phyloP scores from a whole-genome alignment of 92 coral and sea anemone species.

The Porites rus region DNA sequence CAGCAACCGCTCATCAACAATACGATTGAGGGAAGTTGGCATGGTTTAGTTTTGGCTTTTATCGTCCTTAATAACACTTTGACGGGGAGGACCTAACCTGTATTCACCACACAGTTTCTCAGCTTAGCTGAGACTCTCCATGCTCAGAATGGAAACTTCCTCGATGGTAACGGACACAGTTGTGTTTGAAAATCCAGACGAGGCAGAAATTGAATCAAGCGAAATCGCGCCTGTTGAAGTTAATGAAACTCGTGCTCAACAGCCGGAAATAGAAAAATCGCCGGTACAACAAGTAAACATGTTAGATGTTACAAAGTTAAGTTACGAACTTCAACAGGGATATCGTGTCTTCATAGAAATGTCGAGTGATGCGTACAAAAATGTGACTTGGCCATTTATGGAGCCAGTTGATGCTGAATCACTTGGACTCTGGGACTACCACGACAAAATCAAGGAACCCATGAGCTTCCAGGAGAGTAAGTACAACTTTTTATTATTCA shows the following conservation, averaged over 20 bases:
- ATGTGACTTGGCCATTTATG: slow-evolving; percentile 94
- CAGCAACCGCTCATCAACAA: slow-evolving; percentile 92
- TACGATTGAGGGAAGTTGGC: slow-evolving; percentile 61
- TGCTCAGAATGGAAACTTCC: slow-evolving; percentile 31
- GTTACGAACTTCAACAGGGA: slow-evolving; percentile 93
- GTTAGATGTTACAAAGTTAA: slow-evolving; percentile 86
- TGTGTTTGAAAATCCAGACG: slow-evolving; percentile 57
- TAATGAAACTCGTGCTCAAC: slow-evolving; percentile 57
- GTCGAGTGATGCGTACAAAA: slow-evolving; percentile 82
- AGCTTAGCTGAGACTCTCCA: slow-evolving; percentile 4
- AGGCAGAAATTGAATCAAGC: slow-evolving; percentile 24
- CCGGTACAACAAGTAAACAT: slow-evolving; percentile 63
- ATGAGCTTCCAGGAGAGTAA: slow-evolving; percentile 95
- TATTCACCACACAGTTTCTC: background rate
- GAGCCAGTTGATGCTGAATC: slow-evolving; percentile 97
- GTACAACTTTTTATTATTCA: slow-evolving; percentile 43
- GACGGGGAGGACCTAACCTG: background rate
- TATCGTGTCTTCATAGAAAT: slow-evolving; percentile 90
- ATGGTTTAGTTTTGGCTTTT: slow-evolving; percentile 50
- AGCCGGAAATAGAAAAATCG: slow-evolving; percentile 52
- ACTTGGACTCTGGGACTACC: slow-evolving; percentile 95
- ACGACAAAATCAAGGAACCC: slow-evolving; percentile 89
- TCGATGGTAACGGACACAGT: slow-evolving; percentile 57
- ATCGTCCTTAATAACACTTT: slow-evolving; percentile 22
- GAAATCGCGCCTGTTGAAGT: slow-evolving; percentile 64